These are phyloP conservation scores for Pyrrhia umbra DNA, from an alignment of 2,888 invertebrate genomes.

Conservation along the genomic window DNA sequence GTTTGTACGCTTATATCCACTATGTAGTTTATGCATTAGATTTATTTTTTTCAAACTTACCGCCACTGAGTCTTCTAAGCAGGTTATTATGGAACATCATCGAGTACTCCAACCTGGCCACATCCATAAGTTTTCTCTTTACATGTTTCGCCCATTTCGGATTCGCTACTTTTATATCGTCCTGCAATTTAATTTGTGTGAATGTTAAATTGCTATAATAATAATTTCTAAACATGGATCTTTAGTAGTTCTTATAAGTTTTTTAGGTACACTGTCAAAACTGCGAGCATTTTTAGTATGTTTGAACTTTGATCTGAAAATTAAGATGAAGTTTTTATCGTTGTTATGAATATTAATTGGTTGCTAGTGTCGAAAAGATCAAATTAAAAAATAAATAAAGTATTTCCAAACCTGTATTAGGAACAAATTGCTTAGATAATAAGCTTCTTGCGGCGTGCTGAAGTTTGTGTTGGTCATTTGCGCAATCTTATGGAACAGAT, in stretches of 20 bases:
- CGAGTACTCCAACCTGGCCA: slow-evolving; percentile 88
- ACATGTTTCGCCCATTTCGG: slow-evolving; percentile 90
- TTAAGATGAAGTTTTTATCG: background rate
- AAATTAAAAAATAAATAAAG: slow-evolving; percentile 18
- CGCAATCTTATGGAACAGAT: slow-evolving; percentile 84
- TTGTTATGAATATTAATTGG: background rate
- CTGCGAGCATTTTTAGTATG: background rate
- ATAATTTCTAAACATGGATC: no score
- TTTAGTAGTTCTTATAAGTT: no score
- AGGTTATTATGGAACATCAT: slow-evolving; percentile 88
- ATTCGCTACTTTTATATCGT: slow-evolving; percentile 87
- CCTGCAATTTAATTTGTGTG: slow-evolving; percentile 74
- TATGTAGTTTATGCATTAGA: no score
- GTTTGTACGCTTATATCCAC: no score
- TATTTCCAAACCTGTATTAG: slow-evolving; percentile 80
- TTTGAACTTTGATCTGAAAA: background rate
- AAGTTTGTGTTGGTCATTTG: slow-evolving; percentile 87
- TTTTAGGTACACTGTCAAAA: background rate
- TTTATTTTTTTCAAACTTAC: no score
- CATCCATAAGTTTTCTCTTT: slow-evolving; percentile 87
- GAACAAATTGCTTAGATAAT: slow-evolving; percentile 85
- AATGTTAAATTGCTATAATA: no score
- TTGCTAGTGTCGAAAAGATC: background rate
- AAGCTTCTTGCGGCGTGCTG: slow-evolving; percentile 86
- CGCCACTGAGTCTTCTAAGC: slow-evolving; percentile 88